These are phyloP conservation scores for Gryllus longicercus DNA, from an alignment of 2,888 invertebrate genomes.

Conservation along the genomic window DNA sequence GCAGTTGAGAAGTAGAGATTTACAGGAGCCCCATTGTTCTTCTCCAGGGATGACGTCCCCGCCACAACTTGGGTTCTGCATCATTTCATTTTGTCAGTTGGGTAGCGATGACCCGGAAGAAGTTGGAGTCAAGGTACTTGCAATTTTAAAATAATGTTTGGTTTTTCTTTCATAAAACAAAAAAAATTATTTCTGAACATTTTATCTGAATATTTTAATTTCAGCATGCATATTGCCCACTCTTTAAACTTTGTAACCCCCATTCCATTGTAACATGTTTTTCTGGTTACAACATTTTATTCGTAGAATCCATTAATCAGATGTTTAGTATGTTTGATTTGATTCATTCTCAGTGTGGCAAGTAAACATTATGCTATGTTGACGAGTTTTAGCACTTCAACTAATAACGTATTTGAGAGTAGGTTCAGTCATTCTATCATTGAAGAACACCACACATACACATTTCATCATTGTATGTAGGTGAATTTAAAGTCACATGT, in stretches of 20 bases:
- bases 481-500: neutral
- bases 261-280: neutral
- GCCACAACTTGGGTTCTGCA: neutral
- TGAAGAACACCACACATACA: neutral
- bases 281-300: neutral
- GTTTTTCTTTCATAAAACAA: neutral
- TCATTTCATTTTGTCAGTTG: neutral
- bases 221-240: slow-evolving; percentile 2
- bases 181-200: neutral
- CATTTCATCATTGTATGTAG: neutral
- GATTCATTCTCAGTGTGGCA: slow-evolving; percentile 17
- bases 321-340: slow-evolving; percentile 1
- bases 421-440: neutral
- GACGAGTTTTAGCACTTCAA: neutral
- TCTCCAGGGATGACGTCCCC: slow-evolving; percentile 4
- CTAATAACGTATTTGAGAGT: neutral
- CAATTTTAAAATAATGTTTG: neutral
- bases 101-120: neutral
- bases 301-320: neutral
- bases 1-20: neutral
- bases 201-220: neutral
- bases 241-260: neutral
- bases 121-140: neutral
- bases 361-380: slow-evolving; percentile 3
- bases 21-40: slow-evolving; percentile 4